phyloP scores from a whole-genome alignment of 1,140 invertebrate species.

The Cheumatopsyche charites region DNA sequence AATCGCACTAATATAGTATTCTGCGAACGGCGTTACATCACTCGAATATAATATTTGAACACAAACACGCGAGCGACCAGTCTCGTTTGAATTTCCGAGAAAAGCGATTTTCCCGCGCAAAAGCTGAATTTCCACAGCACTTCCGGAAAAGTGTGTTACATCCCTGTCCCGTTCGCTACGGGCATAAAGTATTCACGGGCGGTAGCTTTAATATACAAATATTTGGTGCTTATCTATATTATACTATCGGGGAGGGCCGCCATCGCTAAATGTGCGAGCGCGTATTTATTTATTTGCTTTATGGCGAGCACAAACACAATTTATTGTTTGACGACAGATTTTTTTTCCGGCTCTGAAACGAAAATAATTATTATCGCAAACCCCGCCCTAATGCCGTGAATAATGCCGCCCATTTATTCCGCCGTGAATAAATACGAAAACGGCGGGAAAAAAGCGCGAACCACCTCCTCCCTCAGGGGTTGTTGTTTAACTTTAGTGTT shows the following conservation, averaged over 20 bases:
- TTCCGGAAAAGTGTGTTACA: slow-evolving; percentile 23
- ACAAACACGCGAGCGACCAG: too few relatives aligned
- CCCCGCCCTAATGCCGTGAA: slow-evolving; percentile 46
- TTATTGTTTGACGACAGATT: slow-evolving; percentile 50
- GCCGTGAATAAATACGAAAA: slow-evolving; percentile 33
- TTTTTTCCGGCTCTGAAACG: slow-evolving; percentile 49
- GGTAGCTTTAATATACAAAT: slow-evolving; percentile 50
- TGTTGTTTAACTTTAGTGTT: slow-evolving; percentile 40
- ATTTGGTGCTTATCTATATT: slow-evolving; percentile 49
- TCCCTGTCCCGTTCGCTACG: slow-evolving; percentile 31
- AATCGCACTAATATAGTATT: too few relatives aligned
- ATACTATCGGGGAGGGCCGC: slow-evolving; percentile 43
- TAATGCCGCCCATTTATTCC: slow-evolving; percentile 46
- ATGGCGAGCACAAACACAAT: slow-evolving; percentile 48
- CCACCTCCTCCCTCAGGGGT: not conserved
- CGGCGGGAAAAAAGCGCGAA: slow-evolving; percentile 36
- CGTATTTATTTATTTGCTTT: slow-evolving; percentile 48
- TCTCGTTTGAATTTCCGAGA: too few relatives aligned
- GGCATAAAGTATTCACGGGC: slow-evolving; percentile 48
- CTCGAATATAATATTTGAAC: too few relatives aligned
- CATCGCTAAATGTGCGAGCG: slow-evolving; percentile 41
- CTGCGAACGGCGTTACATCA: too few relatives aligned
- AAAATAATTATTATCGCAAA: slow-evolving; percentile 49
- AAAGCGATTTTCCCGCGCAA: not conserved
- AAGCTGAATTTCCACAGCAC: not conserved